Percentiles rank a stretch among this genome's conserved stretches.
Evolutionary conservation across 2,888 invertebrate species (phyloP).

Genomic region (Caradrina clavipalpis): DNA sequence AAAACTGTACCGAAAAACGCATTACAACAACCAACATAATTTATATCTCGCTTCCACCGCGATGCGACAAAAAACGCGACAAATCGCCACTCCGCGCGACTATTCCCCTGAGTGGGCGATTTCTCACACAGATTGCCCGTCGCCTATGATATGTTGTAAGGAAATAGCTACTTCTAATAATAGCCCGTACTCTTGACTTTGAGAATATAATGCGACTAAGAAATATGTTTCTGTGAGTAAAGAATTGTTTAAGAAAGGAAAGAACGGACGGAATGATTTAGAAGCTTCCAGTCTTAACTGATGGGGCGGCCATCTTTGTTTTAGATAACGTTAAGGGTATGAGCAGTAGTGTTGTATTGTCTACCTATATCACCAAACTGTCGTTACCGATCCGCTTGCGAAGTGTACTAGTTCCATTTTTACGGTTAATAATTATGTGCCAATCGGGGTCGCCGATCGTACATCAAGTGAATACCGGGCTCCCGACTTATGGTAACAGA

Average conservation of each 20-base stretch:
- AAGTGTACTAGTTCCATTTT: no score
- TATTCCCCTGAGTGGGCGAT: conserved; percentile 64
- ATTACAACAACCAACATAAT: conserved; percentile 52
- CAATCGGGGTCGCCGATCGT: no score
- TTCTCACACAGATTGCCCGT: conserved; percentile 68
- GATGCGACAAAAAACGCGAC: conserved; percentile 71
- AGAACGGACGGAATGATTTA: not conserved
- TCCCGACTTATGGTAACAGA: no score
- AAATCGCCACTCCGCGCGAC: conserved; percentile 71
- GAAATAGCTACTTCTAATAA: conserved; percentile 59
- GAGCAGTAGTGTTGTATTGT: no score
- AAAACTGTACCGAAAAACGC: conserved; percentile 52
- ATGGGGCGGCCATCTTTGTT: not conserved
- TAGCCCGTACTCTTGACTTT: conserved; percentile 48
- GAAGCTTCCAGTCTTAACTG: not conserved
- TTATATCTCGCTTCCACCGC: conserved; percentile 60
- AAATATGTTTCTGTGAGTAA: conserved; percentile 30
- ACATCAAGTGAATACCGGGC: no score
- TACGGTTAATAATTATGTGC: no score
- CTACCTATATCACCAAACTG: no score
- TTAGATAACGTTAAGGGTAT: no score
- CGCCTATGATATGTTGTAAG: conserved; percentile 54
- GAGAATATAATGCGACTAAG: conserved; percentile 47
- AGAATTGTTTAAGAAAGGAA: conserved; percentile 17
- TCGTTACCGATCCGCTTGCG: no score